Conservation (phyloP, 2,888 invertebrate genomes). For the Hetaerina titia region DNA sequence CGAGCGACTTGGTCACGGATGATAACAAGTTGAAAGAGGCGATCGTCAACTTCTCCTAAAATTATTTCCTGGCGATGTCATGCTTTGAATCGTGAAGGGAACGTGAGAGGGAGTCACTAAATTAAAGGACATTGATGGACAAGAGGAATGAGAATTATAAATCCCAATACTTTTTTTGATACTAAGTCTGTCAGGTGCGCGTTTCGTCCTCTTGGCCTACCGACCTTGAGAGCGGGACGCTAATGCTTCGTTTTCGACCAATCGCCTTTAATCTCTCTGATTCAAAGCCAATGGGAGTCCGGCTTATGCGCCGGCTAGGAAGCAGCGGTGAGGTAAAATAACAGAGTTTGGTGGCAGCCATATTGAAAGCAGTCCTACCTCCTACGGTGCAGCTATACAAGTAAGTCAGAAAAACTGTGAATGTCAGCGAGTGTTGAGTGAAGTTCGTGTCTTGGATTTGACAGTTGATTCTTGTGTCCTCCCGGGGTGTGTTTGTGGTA, state of each 20-base stretch:
- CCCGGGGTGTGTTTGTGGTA: slow-evolving; percentile 46
- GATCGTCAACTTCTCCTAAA: neutral
- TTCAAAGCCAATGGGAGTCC: slow-evolving; percentile 75
- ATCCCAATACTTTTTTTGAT: slow-evolving; percentile 44
- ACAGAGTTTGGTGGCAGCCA: slow-evolving; percentile 78
- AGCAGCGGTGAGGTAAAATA: slow-evolving; percentile 78
- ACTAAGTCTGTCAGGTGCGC: slow-evolving; percentile 77
- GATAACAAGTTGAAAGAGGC: neutral
- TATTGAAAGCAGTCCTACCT: slow-evolving; percentile 78
- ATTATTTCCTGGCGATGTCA: neutral
- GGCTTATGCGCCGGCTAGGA: slow-evolving; percentile 72
- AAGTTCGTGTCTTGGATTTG: slow-evolving; percentile 69
- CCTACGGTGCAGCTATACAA: slow-evolving; percentile 73
- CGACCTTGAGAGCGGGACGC: slow-evolving; percentile 76
- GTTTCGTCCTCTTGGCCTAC: slow-evolving; percentile 76
- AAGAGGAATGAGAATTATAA: slow-evolving; percentile 23
- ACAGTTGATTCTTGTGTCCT: slow-evolving; percentile 67
- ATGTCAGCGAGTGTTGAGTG: slow-evolving; percentile 69
- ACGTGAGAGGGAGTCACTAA: neutral
- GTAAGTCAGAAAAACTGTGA: slow-evolving; percentile 69
- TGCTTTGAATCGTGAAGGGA: neutral
- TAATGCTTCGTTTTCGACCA: slow-evolving; percentile 73
- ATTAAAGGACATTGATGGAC: slow-evolving; percentile 26
- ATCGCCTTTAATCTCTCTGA: slow-evolving; percentile 75
- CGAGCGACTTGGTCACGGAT: neutral